phyloP scores from a whole-genome alignment of 2,113 vertebrate species.

The Mus spicilegus region DNA sequence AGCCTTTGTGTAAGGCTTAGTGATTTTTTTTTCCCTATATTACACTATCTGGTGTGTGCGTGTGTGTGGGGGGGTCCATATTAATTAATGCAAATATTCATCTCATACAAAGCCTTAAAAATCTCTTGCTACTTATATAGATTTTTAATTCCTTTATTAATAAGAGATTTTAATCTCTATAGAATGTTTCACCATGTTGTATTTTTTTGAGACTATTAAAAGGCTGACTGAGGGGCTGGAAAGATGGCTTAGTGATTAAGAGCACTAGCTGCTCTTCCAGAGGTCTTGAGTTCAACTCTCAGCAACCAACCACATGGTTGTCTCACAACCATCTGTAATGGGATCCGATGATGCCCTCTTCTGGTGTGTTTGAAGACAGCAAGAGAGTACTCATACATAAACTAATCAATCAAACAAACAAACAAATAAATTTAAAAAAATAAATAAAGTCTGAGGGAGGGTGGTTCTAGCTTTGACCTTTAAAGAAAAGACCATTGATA shows the following conservation, averaged over 20 bases:
- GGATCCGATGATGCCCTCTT: no score
- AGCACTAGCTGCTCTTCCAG: no score
- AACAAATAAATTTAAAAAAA: no score
- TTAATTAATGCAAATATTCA: background rate
- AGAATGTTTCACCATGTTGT: background rate
- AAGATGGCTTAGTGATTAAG: no score
- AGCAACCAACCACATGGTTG: no score
- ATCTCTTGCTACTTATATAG: background rate
- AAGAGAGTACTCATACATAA: no score
- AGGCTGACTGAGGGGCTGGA: background rate
- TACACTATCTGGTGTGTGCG: background rate
- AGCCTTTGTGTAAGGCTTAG: background rate
- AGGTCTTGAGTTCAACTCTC: no score
- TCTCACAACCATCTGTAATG: no score
- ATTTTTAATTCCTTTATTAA: background rate
- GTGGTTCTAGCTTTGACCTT: background rate
- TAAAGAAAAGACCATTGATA: background rate
- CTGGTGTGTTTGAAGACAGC: no score
- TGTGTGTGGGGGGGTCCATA: background rate
- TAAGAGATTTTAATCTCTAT: background rate
- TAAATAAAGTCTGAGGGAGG: background rate
- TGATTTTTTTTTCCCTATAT: slow-evolving; percentile 35
- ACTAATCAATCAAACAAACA: no score
- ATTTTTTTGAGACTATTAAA: background rate
- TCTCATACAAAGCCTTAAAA: background rate